Base-by-base conservation (phyloP, 2,888 invertebrate species). In the Conus canariensis region DNA sequence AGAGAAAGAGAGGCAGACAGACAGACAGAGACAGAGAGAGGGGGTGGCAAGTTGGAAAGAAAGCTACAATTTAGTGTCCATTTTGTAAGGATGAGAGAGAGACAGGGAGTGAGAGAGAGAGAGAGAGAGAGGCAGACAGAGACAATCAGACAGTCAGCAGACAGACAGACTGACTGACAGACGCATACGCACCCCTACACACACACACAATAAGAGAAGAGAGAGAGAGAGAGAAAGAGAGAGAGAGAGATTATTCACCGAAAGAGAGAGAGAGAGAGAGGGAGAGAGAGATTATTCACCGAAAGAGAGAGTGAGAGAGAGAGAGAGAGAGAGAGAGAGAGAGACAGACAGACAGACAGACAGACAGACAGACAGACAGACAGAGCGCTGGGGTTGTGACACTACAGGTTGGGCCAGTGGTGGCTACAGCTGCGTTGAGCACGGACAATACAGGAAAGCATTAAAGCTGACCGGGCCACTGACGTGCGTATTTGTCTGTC, bases 291-390 rank as follows among this genome's bases (percentile, higher is more conserved):
- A 30, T 30, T 30, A 30, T 16, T 22, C 22, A 70, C 70, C 58
- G 85, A 85, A 25, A 64, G 64, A 85, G 85, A 59, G 64, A 59
- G 85, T 22, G 64, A 45, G 64, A 59, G 85, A 85, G 64, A 87
- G 87, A 87, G 87, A 87, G 87, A 67, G 45, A 67, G 87, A 67
- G 67, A 45, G 67, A 67, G 70, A 87, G 67, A 87, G 70, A 74
- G 45, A 70, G 70, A 70, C 6, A 70, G 87, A 88, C 10, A 89
- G 58, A 83, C 16, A 89, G 82, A 83, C 1, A 60, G 60, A 89
- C 58, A 60, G 82, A 85, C 67, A 82, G 59, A 85, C 85, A 89
- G 82, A 86, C 77, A 85, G 56, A 86, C 56, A 87, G 59, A 90
- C 30, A 60, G 25, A 87, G 74, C 10, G 22, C 45, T 45, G 45